Evolutionary conservation across 2,888 invertebrate genomes (phyloP).

Genomic region (Dicyrtomina minuta): DNA sequence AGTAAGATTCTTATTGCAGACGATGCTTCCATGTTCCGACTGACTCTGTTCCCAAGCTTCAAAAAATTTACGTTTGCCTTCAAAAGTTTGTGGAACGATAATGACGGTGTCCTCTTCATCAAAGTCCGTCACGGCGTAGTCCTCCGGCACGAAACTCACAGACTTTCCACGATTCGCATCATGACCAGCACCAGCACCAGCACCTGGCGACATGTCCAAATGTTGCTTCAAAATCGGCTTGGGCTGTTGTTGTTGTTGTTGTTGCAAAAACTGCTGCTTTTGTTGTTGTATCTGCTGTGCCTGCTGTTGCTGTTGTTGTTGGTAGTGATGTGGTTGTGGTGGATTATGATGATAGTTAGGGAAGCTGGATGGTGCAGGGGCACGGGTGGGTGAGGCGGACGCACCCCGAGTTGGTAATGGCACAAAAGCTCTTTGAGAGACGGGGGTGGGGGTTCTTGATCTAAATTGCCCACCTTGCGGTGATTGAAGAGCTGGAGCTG

Average conservation of each 20-base stretch:
- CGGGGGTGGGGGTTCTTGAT: slow-evolving; percentile 27
- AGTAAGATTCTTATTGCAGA: slow-evolving; percentile 3
- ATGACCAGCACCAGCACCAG: neutral
- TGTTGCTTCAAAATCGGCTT: slow-evolving; percentile 36
- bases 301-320: no score
- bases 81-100: slow-evolving; percentile 50
- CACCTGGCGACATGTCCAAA: no score
- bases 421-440: slow-evolving; percentile 25
- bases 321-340: slow-evolving; percentile 18
- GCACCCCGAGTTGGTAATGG: slow-evolving; percentile 25
- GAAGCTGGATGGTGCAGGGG: slow-evolving; percentile 4
- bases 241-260: slow-evolving; percentile 30
- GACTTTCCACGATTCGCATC: slow-evolving; percentile 15
- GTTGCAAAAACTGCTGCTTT: no score
- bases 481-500: neutral
- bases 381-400: slow-evolving; percentile 19
- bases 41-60: slow-evolving; percentile 45
- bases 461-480: slow-evolving; percentile 21
- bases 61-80: slow-evolving; percentile 49
- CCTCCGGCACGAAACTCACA: slow-evolving; percentile 23
- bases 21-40: slow-evolving; percentile 21
- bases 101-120: slow-evolving; percentile 37
- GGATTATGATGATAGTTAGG: slow-evolving; percentile 31
- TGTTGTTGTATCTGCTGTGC: no score
- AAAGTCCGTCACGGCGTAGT: slow-evolving; percentile 15